These are phyloP conservation scores for Chymomyza costata DNA, from an alignment of 1,140 invertebrate genomes.

Conservation along the genomic window DNA sequence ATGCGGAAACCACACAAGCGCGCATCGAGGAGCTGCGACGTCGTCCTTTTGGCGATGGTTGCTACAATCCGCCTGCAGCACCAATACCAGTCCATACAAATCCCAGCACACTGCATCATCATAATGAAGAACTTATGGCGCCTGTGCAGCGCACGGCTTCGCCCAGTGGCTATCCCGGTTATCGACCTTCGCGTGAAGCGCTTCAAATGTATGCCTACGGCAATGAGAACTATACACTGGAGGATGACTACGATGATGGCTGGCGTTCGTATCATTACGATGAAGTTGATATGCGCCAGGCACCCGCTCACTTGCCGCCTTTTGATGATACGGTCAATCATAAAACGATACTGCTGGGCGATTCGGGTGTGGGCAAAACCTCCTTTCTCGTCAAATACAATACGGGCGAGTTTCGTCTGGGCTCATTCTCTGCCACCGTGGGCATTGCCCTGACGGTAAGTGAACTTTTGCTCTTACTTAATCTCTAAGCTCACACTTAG, in stretches of 20 bases:
- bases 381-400: conserved; percentile 97
- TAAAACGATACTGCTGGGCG: conserved; percentile 81
- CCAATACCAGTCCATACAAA: conserved; percentile 43
- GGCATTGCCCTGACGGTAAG: conserved; percentile 91
- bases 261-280: conserved; percentile 74
- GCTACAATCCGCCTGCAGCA: conserved; percentile 60
- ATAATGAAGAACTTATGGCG: conserved; percentile 62
- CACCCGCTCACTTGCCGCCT: conserved; percentile 39
- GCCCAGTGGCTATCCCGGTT: conserved; percentile 86
- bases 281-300: conserved; percentile 65
- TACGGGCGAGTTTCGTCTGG: conserved; percentile 91
- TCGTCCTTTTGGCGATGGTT: conserved; percentile 60
- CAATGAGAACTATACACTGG: conserved; percentile 44
- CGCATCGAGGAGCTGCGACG: conserved; percentile 64
- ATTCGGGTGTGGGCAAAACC: conserved; percentile 95
- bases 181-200: conserved; percentile 83
- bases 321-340: conserved; percentile 73
- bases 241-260: conserved; percentile 60
- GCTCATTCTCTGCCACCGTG: conserved; percentile 95
- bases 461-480: too few species aligned
- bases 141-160: conserved; percentile 78
- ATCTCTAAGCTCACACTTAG: too few species aligned
- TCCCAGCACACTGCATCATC: conserved; percentile 63
- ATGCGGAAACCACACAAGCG: conserved; percentile 70
- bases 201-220: conserved; percentile 76